Evolutionary conservation across 23 tunicate genomes (phyloP).

Genomic region (Halocynthia aurantium): DNA sequence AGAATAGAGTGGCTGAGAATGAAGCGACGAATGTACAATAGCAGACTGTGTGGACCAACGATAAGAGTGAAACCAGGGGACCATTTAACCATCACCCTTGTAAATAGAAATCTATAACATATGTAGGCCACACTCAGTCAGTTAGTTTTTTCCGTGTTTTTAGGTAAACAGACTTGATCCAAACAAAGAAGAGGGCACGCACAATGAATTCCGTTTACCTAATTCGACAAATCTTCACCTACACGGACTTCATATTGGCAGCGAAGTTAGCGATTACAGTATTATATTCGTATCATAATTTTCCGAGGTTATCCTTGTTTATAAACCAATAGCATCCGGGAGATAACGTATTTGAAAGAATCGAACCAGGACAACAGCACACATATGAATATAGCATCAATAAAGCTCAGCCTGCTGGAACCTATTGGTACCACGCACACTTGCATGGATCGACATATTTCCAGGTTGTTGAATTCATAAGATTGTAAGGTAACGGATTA

Average conservation of each 20-base stretch:
- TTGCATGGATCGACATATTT: slow-evolving; percentile 13
- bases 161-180: not conserved
- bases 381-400: not conserved
- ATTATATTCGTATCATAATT: not conserved
- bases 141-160: not conserved
- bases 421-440: slow-evolving; percentile 28
- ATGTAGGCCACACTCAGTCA: not conserved
- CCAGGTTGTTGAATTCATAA: slow-evolving; percentile 10
- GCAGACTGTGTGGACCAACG: slow-evolving; percentile 4
- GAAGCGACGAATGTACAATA: slow-evolving; percentile 15
- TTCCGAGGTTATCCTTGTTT: not conserved
- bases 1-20: slow-evolving; percentile 3
- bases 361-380: not conserved
- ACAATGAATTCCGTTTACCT: not conserved
- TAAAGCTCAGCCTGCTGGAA: slow-evolving; percentile 10
- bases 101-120: not conserved
- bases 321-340: not conserved
- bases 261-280: not conserved
- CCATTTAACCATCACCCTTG: not conserved
- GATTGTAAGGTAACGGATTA: not conserved
- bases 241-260: not conserved
- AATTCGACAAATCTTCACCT: not conserved
- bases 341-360: slow-evolving; percentile 11
- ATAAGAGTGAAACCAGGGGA: slow-evolving; percentile 10
- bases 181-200: not conserved